phyloP scores from a whole-genome alignment of 1,140 invertebrate species.

The Nasonia vitripennis region DNA sequence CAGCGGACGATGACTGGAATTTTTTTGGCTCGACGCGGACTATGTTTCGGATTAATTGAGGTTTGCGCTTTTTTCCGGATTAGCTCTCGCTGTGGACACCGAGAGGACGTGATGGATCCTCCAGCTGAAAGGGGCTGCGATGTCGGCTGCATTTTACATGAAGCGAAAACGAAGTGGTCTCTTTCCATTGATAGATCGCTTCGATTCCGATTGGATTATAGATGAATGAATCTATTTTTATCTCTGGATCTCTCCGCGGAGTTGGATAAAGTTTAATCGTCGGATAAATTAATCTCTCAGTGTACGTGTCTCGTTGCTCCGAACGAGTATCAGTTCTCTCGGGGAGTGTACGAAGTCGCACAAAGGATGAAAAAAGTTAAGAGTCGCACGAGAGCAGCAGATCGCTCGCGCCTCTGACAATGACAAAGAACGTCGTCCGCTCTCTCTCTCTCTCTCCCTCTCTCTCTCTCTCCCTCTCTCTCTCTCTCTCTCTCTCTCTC shows the following conservation, averaged over 20 bases:
- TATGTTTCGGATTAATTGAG: constrained; percentile 24
- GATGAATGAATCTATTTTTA: neutral
- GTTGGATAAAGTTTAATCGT: neutral
- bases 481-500: too few relatives aligned
- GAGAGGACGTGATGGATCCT: neutral
- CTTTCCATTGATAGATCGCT: too few relatives aligned
- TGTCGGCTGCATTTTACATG: neutral
- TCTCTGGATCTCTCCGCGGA: too few relatives aligned
- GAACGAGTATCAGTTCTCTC: neutral
- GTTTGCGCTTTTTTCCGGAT: constrained; percentile 8
- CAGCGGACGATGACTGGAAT: neutral
- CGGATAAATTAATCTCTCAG: neutral
- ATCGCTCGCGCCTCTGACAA: neutral
- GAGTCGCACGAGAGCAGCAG: neutral
- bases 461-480: too few relatives aligned
- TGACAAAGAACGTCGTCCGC: constrained; percentile 25
- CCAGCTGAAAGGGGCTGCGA: neutral
- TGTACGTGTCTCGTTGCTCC: neutral
- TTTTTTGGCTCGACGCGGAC: neutral
- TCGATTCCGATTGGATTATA: neutral
- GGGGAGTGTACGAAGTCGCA: neutral
- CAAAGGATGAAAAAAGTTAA: constrained; percentile 3
- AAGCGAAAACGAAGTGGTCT: neutral
- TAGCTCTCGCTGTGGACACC: neutral
- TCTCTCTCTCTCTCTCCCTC: neutral